A percentile compares a stretch with the other conserved stretches of the same genome.
Evolutionary conservation across 1,140 invertebrate genomes (phyloP).

Genomic region (Sitobion miscanthi): DNA sequence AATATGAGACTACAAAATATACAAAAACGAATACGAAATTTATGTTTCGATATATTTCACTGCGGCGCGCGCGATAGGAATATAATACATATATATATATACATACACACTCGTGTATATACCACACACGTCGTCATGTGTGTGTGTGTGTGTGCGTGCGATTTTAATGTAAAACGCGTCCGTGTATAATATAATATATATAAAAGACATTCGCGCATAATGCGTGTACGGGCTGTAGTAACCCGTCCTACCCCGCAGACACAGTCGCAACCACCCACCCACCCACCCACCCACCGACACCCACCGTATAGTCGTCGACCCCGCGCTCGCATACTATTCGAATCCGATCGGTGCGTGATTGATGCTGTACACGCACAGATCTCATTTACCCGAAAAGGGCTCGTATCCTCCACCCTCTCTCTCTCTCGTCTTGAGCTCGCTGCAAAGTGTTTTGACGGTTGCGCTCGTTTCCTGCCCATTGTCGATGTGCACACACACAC

Average conservation of each 20-base stretch:
- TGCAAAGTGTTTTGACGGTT: slow-evolving; percentile 15
- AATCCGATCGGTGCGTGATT: slow-evolving; percentile 24
- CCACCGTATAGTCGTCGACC: neutral
- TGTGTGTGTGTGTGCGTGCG: neutral
- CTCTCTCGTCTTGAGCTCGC: neutral
- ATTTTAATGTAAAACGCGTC: slow-evolving; percentile 20
- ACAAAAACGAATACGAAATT: slow-evolving; percentile 2
- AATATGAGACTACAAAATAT: neutral
- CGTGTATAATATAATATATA: neutral
- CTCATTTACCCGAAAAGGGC: slow-evolving; percentile 25
- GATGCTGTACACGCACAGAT: slow-evolving; percentile 34
- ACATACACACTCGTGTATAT: too few species aligned
- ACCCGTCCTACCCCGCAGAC: neutral
- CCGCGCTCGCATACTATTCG: neutral
- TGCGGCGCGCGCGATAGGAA: neutral
- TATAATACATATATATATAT: neutral
- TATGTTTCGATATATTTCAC: slow-evolving; percentile 8
- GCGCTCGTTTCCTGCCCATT: slow-evolving; percentile 41
- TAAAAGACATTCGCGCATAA: neutral
- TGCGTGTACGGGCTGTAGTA: neutral
- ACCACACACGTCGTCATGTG: slow-evolving; percentile 5
- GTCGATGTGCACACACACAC: neutral
- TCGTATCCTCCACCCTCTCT: neutral
- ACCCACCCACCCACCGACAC: neutral
- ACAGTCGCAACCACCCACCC: neutral